Percentiles rank a stretch among this genome's conserved stretches.
Evolutionary conservation across 2,113 vertebrate species (phyloP).

Genomic region (Tricholaema leucomelas): DNA sequence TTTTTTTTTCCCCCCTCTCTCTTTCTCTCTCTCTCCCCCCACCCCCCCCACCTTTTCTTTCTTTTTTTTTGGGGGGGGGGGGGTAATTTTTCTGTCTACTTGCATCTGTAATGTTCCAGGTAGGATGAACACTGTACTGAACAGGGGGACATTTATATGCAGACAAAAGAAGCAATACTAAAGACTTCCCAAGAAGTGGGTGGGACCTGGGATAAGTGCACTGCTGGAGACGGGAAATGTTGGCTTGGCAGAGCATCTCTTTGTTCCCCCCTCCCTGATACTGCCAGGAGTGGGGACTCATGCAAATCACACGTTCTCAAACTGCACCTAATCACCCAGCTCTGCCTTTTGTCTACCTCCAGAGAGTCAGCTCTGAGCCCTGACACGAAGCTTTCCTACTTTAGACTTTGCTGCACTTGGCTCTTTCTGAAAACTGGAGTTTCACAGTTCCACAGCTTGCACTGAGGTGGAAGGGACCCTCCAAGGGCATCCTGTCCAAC

Average conservation of each 20-base stretch:
- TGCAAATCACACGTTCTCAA: constrained; percentile 28
- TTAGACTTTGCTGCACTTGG: neutral
- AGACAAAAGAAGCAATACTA: constrained; percentile 52
- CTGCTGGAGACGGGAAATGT: constrained; percentile 8
- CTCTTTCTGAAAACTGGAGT: neutral
- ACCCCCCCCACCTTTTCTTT: too few relatives aligned
- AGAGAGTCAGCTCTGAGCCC: neutral
- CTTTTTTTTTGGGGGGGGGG: neutral
- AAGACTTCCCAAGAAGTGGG: constrained; percentile 51
- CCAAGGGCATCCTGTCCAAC: too few relatives aligned
- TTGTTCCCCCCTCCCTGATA: constrained; percentile 24
- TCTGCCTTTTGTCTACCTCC: neutral
- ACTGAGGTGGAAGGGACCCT: too few relatives aligned
- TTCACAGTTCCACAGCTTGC: neutral
- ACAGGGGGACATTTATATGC: constrained; percentile 19
- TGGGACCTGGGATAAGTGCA: constrained; percentile 52
- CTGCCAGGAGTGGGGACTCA: constrained; percentile 7
- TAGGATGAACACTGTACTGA: constrained; percentile 53
- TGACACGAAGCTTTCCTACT: neutral
- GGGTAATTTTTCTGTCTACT: neutral
- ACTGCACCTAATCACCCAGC: neutral
- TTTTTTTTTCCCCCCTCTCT: too few relatives aligned
- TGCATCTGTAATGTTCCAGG: constrained; percentile 53
- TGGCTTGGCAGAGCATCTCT: constrained; percentile 61
- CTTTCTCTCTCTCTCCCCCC: too few relatives aligned